A percentile compares a stretch with the other conserved stretches of the same genome.
phyloP scores from a whole-genome alignment of 2,888 invertebrate species.

The Acronicta alni region DNA sequence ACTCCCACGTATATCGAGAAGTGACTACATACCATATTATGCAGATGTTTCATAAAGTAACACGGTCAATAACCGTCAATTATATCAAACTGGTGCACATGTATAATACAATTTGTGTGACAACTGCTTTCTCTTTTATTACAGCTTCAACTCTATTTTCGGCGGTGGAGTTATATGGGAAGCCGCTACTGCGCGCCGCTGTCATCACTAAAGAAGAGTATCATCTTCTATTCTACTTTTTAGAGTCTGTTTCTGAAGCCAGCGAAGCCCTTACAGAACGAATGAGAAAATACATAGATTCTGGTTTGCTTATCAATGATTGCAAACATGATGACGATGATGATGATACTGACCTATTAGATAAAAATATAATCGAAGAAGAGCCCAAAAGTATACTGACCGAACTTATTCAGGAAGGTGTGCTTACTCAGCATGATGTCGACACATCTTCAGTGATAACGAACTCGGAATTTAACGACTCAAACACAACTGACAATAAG shows the following conservation, averaged over 20 bases:
- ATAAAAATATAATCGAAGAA: conserved; percentile 66
- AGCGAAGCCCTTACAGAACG: conserved; percentile 85
- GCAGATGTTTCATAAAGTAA: conserved; percentile 55
- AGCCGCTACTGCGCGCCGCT: conserved; percentile 87
- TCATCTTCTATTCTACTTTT: conserved; percentile 86
- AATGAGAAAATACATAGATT: conserved; percentile 86
- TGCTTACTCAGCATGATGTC: conserved; percentile 82
- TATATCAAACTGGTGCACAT: conserved; percentile 53
- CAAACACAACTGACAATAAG: conserved; percentile 64
- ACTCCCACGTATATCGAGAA: conserved; percentile 66
- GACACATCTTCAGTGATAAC: conserved; percentile 80
- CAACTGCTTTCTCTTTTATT: conserved; percentile 72
- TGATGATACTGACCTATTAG: conserved; percentile 63
- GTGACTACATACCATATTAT: conserved; percentile 46
- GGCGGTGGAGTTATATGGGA: conserved; percentile 90
- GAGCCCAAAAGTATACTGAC: conserved; percentile 81
- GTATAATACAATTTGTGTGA: conserved; percentile 54
- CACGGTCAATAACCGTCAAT: conserved; percentile 53
- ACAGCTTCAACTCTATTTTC: conserved; percentile 89
- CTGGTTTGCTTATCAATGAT: conserved; percentile 80
- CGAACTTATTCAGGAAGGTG: conserved; percentile 84
- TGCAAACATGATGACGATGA: conserved; percentile 66
- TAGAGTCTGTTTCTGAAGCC: conserved; percentile 85
- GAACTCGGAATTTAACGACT: conserved; percentile 75
- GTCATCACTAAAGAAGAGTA: conserved; percentile 88